These are phyloP conservation scores for Drosophila anomelani DNA, from an alignment of 2,888 invertebrate genomes.

Conservation along the genomic window DNA sequence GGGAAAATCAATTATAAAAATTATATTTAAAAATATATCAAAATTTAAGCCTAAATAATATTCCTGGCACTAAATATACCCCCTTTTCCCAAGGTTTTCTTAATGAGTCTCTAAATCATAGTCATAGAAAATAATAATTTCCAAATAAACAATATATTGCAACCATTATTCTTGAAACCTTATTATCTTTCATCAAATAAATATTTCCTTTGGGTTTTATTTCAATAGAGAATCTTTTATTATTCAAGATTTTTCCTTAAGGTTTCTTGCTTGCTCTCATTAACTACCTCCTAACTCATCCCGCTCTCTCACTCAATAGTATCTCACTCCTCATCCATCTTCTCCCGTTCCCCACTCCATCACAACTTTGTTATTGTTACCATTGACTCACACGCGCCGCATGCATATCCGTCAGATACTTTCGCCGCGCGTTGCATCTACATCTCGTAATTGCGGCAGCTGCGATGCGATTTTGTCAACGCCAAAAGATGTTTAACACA, in stretches of 20 bases:
- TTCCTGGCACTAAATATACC: not conserved
- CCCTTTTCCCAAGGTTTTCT: not conserved
- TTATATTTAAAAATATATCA: not conserved
- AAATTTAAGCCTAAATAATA: not conserved
- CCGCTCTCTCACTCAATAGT: conserved; percentile 17
- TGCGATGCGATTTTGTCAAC: conserved; percentile 79
- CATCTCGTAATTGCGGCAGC: conserved; percentile 77
- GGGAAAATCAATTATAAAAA: too few relatives aligned
- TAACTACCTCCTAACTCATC: not conserved
- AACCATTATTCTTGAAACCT: too few relatives aligned
- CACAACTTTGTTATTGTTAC: conserved; percentile 53
- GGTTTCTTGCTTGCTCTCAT: conserved; percentile 13
- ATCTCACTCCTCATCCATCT: not conserved
- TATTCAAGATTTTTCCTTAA: not conserved
- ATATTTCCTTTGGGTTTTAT: not conserved
- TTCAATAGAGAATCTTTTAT: not conserved
- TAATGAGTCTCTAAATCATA: not conserved
- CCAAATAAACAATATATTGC: too few relatives aligned
- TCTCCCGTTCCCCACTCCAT: conserved; percentile 26
- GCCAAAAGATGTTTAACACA: conserved; percentile 81
- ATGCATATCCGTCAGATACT: conserved; percentile 70
- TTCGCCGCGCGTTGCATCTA: conserved; percentile 59
- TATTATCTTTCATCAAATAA: not conserved
- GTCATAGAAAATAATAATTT: not conserved
- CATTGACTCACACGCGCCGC: conserved; percentile 63